phyloP scores from a whole-genome alignment of 2,113 vertebrate species.

The Sturnira hondurensis region DNA sequence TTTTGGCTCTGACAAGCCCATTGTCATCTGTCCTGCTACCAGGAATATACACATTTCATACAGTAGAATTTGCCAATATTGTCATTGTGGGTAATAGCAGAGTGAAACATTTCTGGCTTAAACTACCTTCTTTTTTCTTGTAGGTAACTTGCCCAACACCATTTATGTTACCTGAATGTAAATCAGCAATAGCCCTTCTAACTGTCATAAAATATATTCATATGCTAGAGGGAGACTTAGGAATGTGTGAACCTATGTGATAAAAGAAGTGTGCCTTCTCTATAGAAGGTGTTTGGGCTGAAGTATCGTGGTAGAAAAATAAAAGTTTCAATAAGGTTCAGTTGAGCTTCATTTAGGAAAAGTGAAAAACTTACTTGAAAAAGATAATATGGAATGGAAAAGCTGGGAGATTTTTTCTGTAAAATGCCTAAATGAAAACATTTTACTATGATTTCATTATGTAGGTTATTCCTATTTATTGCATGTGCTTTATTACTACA shows the following conservation, averaged over 20 bases:
- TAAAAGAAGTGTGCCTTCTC: not conserved
- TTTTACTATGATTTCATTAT: not conserved
- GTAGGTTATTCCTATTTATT: not conserved
- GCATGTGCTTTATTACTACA: not conserved
- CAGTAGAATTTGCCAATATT: not conserved
- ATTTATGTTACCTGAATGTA: not conserved
- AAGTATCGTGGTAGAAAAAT: not conserved
- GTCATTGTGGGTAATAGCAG: not conserved
- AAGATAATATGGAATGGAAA: not conserved
- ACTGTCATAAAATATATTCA: not conserved
- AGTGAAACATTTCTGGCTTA: not conserved
- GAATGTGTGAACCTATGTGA: not conserved
- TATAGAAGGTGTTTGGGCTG: not conserved
- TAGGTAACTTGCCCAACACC: not conserved
- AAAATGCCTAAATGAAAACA: not conserved
- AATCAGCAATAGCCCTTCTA: not conserved
- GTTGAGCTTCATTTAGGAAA: not conserved
- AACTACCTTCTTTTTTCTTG: not conserved
- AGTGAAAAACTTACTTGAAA: not conserved
- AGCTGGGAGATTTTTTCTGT: not conserved
- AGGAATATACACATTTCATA: not conserved
- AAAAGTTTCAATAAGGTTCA: not conserved
- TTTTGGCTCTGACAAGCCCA: rapidly evolving
- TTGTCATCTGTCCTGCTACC: not conserved
- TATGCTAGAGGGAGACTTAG: not conserved